Percentiles rank a stretch among this genome's conserved stretches.
Evolutionary conservation across 2,113 vertebrate species (phyloP).

Genomic region (Cisticola juncidis): DNA sequence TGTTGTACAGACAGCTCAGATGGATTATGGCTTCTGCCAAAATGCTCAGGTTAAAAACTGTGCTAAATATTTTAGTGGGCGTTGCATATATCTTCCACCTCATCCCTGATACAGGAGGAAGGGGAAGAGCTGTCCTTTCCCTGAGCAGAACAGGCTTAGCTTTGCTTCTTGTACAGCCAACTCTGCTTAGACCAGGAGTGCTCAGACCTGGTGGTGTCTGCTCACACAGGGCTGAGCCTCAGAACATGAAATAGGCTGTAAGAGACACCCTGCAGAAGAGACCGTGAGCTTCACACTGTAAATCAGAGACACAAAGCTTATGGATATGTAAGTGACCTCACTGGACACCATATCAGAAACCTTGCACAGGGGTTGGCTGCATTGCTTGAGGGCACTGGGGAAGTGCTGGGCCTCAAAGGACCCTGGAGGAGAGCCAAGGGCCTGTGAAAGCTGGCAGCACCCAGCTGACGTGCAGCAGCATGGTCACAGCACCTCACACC

Average conservation of each 20-base stretch:
- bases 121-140: background rate
- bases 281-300: background rate
- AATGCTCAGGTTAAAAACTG: background rate
- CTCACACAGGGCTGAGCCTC: background rate
- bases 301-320: background rate
- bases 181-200: background rate
- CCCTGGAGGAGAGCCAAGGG: background rate
- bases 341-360: background rate
- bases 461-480: background rate
- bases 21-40: background rate
- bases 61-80: background rate
- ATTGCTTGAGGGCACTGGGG: background rate
- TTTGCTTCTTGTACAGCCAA: background rate
- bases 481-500: rapidly evolving
- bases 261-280: background rate
- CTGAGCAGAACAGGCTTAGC: background rate
- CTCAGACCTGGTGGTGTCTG: background rate
- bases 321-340: rapidly evolving
- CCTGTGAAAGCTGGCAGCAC: background rate
- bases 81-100: rapidly evolving
- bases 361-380: background rate
- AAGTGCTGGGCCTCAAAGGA: background rate
- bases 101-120: background rate
- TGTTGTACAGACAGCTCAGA: background rate
- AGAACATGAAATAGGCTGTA: background rate